Conservation (phyloP, 1,140 invertebrate genomes). For the Chlorops oryzae region DNA sequence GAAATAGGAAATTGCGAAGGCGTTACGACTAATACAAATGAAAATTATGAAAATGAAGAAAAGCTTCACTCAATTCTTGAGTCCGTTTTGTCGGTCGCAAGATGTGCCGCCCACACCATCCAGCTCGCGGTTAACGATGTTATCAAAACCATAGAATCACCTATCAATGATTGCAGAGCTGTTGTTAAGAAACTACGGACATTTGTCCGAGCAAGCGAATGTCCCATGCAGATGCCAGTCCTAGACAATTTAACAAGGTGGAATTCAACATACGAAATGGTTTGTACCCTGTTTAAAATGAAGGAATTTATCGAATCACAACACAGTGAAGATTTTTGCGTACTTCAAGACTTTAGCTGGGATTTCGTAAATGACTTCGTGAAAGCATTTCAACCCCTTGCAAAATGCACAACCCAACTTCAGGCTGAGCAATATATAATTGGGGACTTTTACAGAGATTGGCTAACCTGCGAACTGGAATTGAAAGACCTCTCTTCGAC, state of each 20-base stretch:
- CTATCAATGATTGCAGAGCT: constrained; percentile 1
- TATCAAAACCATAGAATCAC: not conserved
- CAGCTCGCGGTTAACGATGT: not conserved
- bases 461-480: constrained; percentile 2
- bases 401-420: not conserved
- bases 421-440: constrained; percentile 5
- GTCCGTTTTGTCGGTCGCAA: not conserved
- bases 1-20: not conserved
- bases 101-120: not conserved
- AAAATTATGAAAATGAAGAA: not conserved
- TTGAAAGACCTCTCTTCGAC: too few relatives aligned
- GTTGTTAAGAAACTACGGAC: not conserved
- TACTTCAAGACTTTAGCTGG: too few relatives aligned
- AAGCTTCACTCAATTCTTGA: not conserved
- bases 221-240: too few relatives aligned
- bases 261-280: not conserved
- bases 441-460: constrained; percentile 8
- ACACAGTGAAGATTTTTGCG: too few relatives aligned
- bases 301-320: too few relatives aligned
- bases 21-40: not conserved
- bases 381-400: not conserved
- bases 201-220: not conserved
- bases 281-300: not conserved
- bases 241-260: not conserved
- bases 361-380: not conserved